Conservation (phyloP, 2,888 invertebrate genomes). For the Caenorhabditis imperialis region DNA sequence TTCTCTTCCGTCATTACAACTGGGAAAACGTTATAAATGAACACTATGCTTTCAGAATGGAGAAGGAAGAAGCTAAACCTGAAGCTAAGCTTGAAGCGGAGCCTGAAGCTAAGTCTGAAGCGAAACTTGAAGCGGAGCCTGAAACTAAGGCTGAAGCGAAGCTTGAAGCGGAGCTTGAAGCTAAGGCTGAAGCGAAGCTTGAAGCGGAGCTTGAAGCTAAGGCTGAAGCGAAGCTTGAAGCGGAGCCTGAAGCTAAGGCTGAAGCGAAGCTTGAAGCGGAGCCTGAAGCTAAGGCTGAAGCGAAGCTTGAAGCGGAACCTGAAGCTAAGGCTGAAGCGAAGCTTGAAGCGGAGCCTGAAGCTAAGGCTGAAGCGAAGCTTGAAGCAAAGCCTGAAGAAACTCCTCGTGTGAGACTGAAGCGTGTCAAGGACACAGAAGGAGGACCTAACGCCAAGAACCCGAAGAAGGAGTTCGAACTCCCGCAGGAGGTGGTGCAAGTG, state of each 20-base stretch:
- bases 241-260: not conserved
- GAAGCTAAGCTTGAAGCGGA: no score
- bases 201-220: not conserved
- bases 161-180: no score
- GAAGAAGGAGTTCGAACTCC: no score
- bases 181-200: not conserved
- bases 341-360: not conserved
- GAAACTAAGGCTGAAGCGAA: no score
- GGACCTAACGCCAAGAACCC: conserved; percentile 14
- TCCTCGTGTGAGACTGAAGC: no score
- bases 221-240: not conserved
- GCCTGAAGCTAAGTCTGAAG: no score
- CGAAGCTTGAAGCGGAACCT: not conserved
- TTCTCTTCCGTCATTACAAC: no score
- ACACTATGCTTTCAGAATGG: no score
- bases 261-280: not conserved
- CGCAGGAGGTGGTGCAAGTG: conserved; percentile 4
- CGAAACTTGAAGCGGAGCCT: no score
- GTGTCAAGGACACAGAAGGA: conserved; percentile 3
- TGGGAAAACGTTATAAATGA: no score
- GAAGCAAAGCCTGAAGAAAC: no score
- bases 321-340: not conserved
- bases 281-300: not conserved
- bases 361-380: not conserved
- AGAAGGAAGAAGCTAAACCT: no score